Evolutionary conservation across 2,888 invertebrate species (phyloP), one percentile per base, ranked within the genome.

Genomic region (Parthenolecanium corni): DNA sequence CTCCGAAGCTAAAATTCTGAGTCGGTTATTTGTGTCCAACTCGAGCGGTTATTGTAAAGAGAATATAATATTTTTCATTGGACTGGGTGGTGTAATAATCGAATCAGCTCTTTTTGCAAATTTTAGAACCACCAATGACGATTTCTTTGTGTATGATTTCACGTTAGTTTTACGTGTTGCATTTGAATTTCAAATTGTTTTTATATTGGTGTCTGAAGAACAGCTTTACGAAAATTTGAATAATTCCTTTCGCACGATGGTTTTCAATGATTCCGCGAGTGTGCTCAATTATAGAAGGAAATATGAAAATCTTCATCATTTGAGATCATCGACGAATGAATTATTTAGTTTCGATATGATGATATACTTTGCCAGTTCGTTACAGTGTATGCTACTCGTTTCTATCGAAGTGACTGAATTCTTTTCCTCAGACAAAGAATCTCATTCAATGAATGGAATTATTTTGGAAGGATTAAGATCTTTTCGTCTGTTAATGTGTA

Each of bases 361-460:
- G 16, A 40, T 62, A 42, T 62, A 62, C 52, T 62, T 62, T 25
- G 18, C 42, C 12, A 62, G 52, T 24, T 40, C 51, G 23, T 52
- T 52, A 31, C 42, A 52, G 40, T 31, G 31, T n/a, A 52, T 62
- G 42, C 24, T 51, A 9, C 9, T 62, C 25, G 62, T 52, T 20
- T 52, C 38, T 24, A 52, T 62, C 31, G 52, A 62, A 18, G 24
- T 23, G 25, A 23, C 52, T 6, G 52, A 62, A 25, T 11, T 42
- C 14, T 62, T 52, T 14, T 40, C 62, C 1, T 20, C 21, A 25
- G 12, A 21, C 4, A 49, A 51, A 5, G 24, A 31, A 11, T n/a
- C n/a, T 2, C n/a, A 47, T 14, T 14, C 36, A 1, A 20, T 38
- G n/a, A 21, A 21, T 38, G 38, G 49, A 21, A n/a, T 51, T 6